Conservation (phyloP, 2,888 invertebrate genomes). For the Atethmia centrago region DNA sequence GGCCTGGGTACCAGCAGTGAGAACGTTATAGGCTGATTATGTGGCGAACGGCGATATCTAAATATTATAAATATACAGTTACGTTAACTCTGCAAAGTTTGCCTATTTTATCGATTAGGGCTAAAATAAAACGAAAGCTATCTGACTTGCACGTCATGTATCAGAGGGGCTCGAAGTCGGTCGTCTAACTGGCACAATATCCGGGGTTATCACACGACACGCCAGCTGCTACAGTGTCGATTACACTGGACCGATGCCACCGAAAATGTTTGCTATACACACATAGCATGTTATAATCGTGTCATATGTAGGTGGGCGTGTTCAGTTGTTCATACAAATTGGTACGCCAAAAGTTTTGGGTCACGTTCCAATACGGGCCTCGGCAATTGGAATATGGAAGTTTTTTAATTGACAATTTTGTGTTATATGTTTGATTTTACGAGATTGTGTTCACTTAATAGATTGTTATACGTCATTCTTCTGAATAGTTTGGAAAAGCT, state of each 20-base stretch:
- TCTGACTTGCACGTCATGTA: conserved; percentile 53
- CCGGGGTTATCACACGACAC: conserved; percentile 75
- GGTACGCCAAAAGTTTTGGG: conserved; percentile 58
- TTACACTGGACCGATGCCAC: conserved; percentile 79
- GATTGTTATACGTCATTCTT: no score
- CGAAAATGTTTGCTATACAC: conserved; percentile 61
- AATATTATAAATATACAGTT: no score
- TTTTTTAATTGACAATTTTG: conserved; percentile 38
- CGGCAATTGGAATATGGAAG: conserved; percentile 29
- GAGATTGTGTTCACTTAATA: conserved; percentile 11
- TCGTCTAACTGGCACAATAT: conserved; percentile 78
- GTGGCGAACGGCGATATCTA: no score
- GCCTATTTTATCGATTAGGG: conserved; percentile 23
- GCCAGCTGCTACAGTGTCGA: conserved; percentile 78
- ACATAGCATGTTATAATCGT: conserved; percentile 50
- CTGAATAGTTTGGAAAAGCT: background rate
- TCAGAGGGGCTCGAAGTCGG: conserved; percentile 58
- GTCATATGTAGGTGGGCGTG: conserved; percentile 51
- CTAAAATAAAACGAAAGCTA: conserved; percentile 35
- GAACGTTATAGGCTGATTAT: background rate
- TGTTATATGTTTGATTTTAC: conserved; percentile 7
- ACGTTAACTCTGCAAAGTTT: background rate
- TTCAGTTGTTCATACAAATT: conserved; percentile 63
- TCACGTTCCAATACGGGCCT: conserved; percentile 52
- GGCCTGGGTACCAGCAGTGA: no score